These are phyloP conservation scores for Morone saxatilis DNA, from an alignment of 2,113 vertebrate species.

Conservation along the genomic window DNA sequence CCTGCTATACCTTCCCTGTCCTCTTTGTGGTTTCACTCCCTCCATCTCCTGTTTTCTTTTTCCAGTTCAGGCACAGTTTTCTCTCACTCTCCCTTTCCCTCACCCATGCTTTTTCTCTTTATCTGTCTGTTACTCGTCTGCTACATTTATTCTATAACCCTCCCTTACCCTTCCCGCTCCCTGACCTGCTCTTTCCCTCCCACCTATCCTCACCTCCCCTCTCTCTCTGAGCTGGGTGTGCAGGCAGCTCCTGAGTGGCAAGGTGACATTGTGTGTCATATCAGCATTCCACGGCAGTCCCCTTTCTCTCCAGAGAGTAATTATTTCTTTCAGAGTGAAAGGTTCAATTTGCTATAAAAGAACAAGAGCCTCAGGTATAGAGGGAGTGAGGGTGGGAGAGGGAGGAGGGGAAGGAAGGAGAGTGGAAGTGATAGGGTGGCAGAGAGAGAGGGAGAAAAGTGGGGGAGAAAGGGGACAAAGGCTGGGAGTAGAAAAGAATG, in stretches of 20 bases:
- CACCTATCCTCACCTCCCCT: background rate
- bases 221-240: slow-evolving; percentile 70
- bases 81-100: slow-evolving; percentile 31
- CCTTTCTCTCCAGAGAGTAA: slow-evolving; percentile 90
- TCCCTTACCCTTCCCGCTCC: slow-evolving; percentile 62
- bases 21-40: slow-evolving; percentile 45
- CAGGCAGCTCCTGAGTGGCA: slow-evolving; percentile 85
- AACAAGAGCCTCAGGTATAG: slow-evolving; percentile 85
- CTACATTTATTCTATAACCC: slow-evolving; percentile 64
- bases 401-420: slow-evolving; percentile 64
- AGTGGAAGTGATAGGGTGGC: slow-evolving; percentile 75
- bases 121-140: slow-evolving; percentile 53
- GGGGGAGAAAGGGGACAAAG: slow-evolving; percentile 53
- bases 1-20: slow-evolving; percentile 55
- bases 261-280: slow-evolving; percentile 94
- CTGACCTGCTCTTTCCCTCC: slow-evolving; percentile 57
- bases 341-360: slow-evolving; percentile 93
- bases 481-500: slow-evolving; percentile 60
- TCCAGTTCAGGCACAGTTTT: slow-evolving; percentile 23
- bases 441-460: slow-evolving; percentile 36
- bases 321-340: slow-evolving; percentile 91
- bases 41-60: slow-evolving; percentile 62
- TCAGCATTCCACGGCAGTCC: slow-evolving; percentile 89
- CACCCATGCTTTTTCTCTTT: slow-evolving; percentile 40
- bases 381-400: slow-evolving; percentile 69